Conservation (phyloP, 2,113 vertebrate genomes). For the Lagopus leucura region DNA sequence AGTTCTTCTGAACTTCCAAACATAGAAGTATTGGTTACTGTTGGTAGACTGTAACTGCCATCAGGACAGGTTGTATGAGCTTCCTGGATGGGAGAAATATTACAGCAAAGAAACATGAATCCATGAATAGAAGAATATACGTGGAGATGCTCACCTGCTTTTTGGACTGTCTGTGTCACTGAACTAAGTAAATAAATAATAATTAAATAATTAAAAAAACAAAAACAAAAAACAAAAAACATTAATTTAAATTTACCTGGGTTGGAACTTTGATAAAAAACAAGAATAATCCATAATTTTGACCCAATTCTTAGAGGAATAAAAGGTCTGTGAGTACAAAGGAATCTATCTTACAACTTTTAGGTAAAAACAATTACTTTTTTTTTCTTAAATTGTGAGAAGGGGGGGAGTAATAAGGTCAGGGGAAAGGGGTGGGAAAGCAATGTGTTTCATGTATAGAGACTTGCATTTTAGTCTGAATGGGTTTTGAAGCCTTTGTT, state of each 20-base stretch:
- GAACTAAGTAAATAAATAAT: conserved; percentile 72
- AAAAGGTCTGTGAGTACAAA: conserved; percentile 57
- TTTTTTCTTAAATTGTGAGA: conserved; percentile 51
- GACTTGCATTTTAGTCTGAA: conserved; percentile 64
- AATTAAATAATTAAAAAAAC: not conserved
- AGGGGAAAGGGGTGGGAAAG: conserved; percentile 25
- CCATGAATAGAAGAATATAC: conserved; percentile 62
- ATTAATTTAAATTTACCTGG: conserved; percentile 58
- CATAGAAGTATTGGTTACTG: conserved; percentile 61
- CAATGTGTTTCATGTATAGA: conserved; percentile 44
- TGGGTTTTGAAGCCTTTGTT: conserved; percentile 59
- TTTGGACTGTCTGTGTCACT: conserved; percentile 74
- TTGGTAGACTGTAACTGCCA: conserved; percentile 59
- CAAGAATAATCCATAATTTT: conserved; percentile 23
- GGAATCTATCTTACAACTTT: conserved; percentile 65
- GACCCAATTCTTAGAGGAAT: conserved; percentile 48
- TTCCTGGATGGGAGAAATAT: conserved; percentile 52
- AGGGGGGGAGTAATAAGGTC: not conserved
- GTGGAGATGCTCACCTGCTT: conserved; percentile 56
- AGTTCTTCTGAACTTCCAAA: conserved; percentile 60
- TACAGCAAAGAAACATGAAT: conserved; percentile 64
- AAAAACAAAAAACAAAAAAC: conserved; percentile 18
- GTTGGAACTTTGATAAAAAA: conserved; percentile 54
- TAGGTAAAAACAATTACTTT: conserved; percentile 44
- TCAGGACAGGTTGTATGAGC: conserved; percentile 57